phyloP scores from a whole-genome alignment of 2,797 vertebrate species.

The Clarias laeviceps region DNA sequence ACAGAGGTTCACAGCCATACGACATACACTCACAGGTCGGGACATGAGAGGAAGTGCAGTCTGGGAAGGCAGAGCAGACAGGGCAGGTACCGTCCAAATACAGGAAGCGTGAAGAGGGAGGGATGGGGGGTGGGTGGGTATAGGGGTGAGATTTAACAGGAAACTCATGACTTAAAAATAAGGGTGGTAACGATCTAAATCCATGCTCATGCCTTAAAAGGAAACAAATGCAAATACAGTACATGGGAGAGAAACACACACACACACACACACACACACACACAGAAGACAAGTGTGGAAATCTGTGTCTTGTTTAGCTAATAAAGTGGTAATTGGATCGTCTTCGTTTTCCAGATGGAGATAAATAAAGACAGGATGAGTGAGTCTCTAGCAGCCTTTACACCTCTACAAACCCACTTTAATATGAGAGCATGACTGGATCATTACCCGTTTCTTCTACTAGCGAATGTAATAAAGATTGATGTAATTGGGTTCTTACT shows the following conservation, averaged over 20 bases:
- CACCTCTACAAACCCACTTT: neutral
- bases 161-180: slow-evolving; percentile 18
- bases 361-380: neutral
- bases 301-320: neutral
- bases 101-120: slow-evolving; percentile 56
- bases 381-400: neutral
- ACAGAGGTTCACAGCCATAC: slow-evolving; percentile 13
- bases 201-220: neutral
- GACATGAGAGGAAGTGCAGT: slow-evolving; percentile 21
- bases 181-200: neutral
- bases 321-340: neutral
- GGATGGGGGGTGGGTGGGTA: slow-evolving; percentile 40
- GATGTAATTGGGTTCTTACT: neutral
- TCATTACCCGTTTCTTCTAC: neutral
- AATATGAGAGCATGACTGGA: neutral
- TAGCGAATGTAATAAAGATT: neutral
- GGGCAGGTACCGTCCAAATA: slow-evolving; percentile 56
- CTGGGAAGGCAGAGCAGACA: slow-evolving; percentile 50
- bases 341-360: neutral
- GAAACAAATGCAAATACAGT: neutral
- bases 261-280: neutral
- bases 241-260: neutral
- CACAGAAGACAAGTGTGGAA: neutral
- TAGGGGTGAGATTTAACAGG: slow-evolving; percentile 36
- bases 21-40: slow-evolving; percentile 68